Percentiles rank a stretch among this genome's conserved stretches.
Evolutionary conservation across 2,797 vertebrate genomes (phyloP).

Genomic region (Mormyrus proboscirostris): DNA sequence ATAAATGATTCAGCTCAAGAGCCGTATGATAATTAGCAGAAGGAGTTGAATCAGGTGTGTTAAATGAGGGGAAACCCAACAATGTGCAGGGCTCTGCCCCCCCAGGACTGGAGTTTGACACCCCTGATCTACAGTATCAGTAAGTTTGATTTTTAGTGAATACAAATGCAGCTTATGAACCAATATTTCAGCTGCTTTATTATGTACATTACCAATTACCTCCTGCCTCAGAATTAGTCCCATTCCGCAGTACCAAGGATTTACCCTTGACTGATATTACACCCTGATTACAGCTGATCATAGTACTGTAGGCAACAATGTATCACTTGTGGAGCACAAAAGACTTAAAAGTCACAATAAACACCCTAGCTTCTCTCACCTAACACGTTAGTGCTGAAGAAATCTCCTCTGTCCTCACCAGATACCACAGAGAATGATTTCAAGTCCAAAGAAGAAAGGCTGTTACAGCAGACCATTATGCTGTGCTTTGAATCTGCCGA

Average conservation of each 20-base stretch:
- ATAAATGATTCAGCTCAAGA: too few species aligned
- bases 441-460: constrained; percentile 39
- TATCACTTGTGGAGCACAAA: constrained; percentile 55
- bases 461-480: constrained; percentile 12
- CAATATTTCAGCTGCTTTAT: not conserved
- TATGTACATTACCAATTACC: not conserved
- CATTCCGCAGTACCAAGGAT: not conserved
- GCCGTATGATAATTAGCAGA: too few species aligned
- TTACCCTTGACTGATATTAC: constrained; percentile 7
- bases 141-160: not conserved
- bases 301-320: constrained; percentile 34
- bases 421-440: constrained; percentile 49
- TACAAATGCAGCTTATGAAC: not conserved
- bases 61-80: too few species aligned
- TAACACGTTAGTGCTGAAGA: constrained; percentile 31
- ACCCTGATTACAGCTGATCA: constrained; percentile 38
- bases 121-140: not conserved
- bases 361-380: constrained; percentile 36
- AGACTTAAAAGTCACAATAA: constrained; percentile 40
- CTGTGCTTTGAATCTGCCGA: constrained; percentile 18
- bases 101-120: too few species aligned
- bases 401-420: constrained; percentile 41
- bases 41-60: too few species aligned
- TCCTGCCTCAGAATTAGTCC: not conserved
- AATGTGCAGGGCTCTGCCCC: too few species aligned